These are phyloP conservation scores for Polypterus senegalus DNA, from an alignment of 2,113 vertebrate species.

Conservation along the genomic window DNA sequence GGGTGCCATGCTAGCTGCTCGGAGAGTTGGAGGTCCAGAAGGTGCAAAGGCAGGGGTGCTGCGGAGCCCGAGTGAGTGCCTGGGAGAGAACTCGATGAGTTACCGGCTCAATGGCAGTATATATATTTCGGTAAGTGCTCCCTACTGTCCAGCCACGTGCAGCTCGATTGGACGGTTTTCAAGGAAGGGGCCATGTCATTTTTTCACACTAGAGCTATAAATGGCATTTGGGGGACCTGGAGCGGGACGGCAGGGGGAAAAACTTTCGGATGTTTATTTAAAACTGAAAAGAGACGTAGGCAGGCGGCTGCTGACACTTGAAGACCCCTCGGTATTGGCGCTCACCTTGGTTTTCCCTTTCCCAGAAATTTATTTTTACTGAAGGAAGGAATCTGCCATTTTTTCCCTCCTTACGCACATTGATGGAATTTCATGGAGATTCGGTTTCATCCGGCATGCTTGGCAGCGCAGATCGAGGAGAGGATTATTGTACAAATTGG, in stretches of 20 bases:
- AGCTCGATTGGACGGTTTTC: conserved; percentile 65
- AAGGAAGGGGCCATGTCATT: conserved; percentile 60
- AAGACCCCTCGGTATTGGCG: conserved; percentile 16
- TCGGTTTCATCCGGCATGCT: conserved; percentile 50
- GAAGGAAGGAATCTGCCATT: conserved; percentile 41
- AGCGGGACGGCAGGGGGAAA: conserved; percentile 39
- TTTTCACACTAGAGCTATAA: conserved; percentile 52
- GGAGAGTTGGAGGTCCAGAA: conserved; percentile 24
- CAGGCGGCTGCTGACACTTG: conserved; percentile 21
- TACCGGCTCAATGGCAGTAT: conserved; percentile 45
- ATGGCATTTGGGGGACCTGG: conserved; percentile 57
- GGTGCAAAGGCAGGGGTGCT: conserved; percentile 37
- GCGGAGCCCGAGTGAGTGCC: conserved; percentile 43
- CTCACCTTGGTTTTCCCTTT: conserved; percentile 19
- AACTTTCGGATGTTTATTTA: conserved; percentile 16
- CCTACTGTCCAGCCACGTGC: conserved; percentile 49
- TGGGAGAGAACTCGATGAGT: conserved; percentile 45
- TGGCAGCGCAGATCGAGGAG: conserved; percentile 18
- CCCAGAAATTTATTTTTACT: conserved; percentile 41
- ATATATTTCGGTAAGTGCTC: conserved; percentile 71
- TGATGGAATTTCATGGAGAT: conserved; percentile 29
- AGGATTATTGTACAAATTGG: not conserved
- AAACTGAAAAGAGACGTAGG: conserved; percentile 22
- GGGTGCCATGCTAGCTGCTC: conserved; percentile 56
- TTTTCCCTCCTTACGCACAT: conserved; percentile 21